Evolutionary conservation across 1,140 invertebrate genomes (phyloP).

Genomic region (Pseudomyrmex gracilis): DNA sequence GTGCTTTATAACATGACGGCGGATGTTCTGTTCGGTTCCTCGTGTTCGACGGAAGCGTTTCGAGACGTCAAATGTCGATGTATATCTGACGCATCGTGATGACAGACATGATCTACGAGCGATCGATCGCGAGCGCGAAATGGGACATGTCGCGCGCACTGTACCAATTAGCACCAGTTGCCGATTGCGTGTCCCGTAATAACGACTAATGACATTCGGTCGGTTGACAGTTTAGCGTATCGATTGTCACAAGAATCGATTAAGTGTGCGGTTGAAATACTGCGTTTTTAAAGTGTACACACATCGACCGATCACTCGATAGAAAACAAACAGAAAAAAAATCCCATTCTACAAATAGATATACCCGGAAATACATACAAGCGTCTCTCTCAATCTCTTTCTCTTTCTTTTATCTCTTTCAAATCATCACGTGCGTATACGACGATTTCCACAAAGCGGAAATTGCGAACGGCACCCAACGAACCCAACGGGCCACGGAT

Average conservation of each 20-base stretch:
- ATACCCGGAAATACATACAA: no score
- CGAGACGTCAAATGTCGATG: neutral
- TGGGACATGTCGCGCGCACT: conserved; percentile 36
- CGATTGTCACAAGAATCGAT: conserved; percentile 18
- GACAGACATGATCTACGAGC: conserved; percentile 13
- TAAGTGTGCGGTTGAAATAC: neutral
- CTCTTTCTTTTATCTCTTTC: no score
- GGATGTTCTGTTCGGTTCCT: no score
- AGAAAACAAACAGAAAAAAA: neutral
- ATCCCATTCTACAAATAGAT: no score
- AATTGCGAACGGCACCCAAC: neutral
- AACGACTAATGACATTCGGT: conserved; percentile 14
- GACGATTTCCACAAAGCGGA: neutral
- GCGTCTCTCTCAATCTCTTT: no score
- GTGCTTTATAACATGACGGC: no score
- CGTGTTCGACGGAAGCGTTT: neutral
- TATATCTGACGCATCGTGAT: conserved; percentile 10
- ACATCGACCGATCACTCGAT: no score
- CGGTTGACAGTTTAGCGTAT: neutral
- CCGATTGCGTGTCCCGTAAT: neutral
- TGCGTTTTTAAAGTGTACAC: no score
- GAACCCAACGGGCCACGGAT: conserved; percentile 21
- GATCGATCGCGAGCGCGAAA: conserved; percentile 42
- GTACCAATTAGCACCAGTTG: conserved; percentile 47
- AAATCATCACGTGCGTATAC: no score